Base-by-base conservation (phyloP, 1,140 invertebrate species). In the Phortica variegata region DNA sequence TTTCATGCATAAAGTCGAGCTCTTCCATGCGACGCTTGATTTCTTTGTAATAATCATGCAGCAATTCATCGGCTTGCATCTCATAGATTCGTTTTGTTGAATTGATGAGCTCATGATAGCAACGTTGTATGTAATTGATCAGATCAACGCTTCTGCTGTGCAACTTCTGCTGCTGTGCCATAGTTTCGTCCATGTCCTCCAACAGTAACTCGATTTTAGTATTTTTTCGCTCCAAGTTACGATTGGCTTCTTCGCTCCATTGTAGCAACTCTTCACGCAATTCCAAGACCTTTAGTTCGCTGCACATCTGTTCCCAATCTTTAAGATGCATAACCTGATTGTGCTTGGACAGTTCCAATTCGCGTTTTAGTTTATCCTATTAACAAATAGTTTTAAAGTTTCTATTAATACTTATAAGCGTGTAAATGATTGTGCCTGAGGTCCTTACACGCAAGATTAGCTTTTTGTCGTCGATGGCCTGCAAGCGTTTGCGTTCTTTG, bases 41-140 rank as follows among this genome's bases (percentile, higher is more conserved):
- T 45, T 73, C 70, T 0, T 68, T 52, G n/a, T 61, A 65, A 40
- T 52, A 73, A 2, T 73, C 70, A 6, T 54, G 29, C 0, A 73
- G 54, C 15, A 73, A 23, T n/a, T 68, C 62, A 16, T 59, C 60
- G 0, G 65, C 62, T 43, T 73, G 52, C n/a, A 43, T 36, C 16
- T 63, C 60, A 26, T 73, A 73, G 38, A 60, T 51, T 1, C 38
- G 57, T 20, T 54, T 49, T 2, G 42, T 26, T 2, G 49, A 39
- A 12, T 52, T 53, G 6, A 73, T 17, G 47, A 73, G 58, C 7
- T 38, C 54, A 15, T 61, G 58, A 18, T 63, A 73, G 43, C 60
- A 70, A 12, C 62, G 54, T 1, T 26, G 37, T 26, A 73, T 61
- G 54, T 70, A 71, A 46, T 73, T 62, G n/a, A 73, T 52, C 31